A percentile compares a stretch with the other conserved stretches of the same genome.
Conservation (phyloP, 1,140 invertebrate species). For the Meloidogyne floridensis region DNA sequence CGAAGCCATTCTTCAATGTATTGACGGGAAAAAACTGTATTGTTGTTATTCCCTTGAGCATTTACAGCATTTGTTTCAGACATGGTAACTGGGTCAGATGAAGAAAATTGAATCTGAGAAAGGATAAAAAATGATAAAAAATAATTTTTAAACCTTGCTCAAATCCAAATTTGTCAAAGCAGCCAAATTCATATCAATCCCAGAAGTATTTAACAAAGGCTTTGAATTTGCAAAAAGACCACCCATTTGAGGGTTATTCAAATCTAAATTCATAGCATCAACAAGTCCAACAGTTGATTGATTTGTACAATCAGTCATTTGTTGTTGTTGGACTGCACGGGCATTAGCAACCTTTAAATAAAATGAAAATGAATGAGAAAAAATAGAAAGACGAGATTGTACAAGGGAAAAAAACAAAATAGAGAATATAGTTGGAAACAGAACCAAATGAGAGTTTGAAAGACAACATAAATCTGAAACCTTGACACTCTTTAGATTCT, state of each 20-base stretch:
- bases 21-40: constrained; percentile 37
- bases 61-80: constrained; percentile 14
- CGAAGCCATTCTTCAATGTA: constrained; percentile 46
- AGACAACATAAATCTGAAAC: too few relatives aligned
- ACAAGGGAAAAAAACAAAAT: too few relatives aligned
- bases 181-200: constrained; percentile 26
- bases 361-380: background rate
- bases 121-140: background rate
- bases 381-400: too few relatives aligned
- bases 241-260: constrained; percentile 22
- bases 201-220: constrained; percentile 11
- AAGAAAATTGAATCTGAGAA: constrained; percentile 23
- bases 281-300: constrained; percentile 18
- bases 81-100: background rate
- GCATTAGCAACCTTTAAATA: background rate
- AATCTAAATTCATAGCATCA: constrained; percentile 25
- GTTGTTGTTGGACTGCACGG: background rate
- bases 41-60: background rate
- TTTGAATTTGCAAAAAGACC: constrained; percentile 6
- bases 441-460: too few relatives aligned
- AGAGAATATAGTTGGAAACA: too few relatives aligned
- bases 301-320: background rate
- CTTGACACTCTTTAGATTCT: too few relatives aligned
- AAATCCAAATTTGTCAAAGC: constrained; percentile 26
- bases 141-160: constrained; percentile 25